Percentiles rank a stretch among this genome's conserved stretches.
These are phyloP conservation scores for Microtus obscurus DNA, from an alignment of 2,797 vertebrate genomes.

Conservation along the genomic window DNA sequence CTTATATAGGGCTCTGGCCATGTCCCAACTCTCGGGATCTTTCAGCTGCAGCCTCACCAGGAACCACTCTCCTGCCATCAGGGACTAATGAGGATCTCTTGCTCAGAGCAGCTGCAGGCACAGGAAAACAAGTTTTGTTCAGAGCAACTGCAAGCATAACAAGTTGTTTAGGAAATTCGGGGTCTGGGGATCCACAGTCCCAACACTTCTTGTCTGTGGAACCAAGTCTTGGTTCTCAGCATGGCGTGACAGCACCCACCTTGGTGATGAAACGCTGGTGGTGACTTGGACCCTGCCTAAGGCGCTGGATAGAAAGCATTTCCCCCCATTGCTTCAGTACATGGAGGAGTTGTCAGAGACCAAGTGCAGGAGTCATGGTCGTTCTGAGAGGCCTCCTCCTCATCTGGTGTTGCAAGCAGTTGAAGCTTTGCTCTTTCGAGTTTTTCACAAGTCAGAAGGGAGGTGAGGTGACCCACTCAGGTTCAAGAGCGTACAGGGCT, in stretches of 20 bases:
- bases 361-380: not conserved
- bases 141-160: no score
- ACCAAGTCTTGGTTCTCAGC: not conserved
- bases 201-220: not conserved
- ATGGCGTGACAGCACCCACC: not conserved
- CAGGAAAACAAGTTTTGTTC: no score
- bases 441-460: not conserved
- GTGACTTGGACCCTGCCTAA: not conserved
- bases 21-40: no score
- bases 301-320: not conserved
- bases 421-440: not conserved
- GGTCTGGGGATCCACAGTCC: no score
- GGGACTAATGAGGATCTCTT: no score
- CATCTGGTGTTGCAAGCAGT: not conserved
- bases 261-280: not conserved
- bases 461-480: not conserved
- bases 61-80: no score
- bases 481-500: accelerated
- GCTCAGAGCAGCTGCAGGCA: no score
- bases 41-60: no score
- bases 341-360: not conserved
- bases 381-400: not conserved
- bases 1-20: no score
- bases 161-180: no score
- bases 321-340: not conserved